phyloP scores from a whole-genome alignment of 2,797 vertebrate species.

The Clamator glandarius region DNA sequence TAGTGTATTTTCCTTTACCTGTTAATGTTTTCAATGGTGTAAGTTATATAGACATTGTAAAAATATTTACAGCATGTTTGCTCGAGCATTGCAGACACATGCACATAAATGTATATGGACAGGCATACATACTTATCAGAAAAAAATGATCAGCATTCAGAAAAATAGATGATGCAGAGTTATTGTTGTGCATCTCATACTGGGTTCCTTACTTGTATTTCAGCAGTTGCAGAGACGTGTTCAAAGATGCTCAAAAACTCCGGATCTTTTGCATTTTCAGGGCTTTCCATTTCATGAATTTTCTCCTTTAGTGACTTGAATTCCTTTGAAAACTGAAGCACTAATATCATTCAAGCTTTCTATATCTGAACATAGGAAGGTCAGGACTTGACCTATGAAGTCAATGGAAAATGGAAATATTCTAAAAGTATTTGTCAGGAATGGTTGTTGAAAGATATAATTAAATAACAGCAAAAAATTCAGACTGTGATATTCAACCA shows the following conservation, averaged over 20 bases:
- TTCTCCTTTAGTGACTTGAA: background rate
- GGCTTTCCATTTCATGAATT: background rate
- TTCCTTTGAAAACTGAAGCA: constrained; percentile 28
- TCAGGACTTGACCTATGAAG: constrained; percentile 9
- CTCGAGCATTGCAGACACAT: background rate
- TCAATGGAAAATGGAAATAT: constrained; percentile 45
- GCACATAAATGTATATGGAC: background rate
- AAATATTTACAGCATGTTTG: background rate
- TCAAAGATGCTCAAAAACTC: constrained; percentile 3
- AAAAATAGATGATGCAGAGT: background rate
- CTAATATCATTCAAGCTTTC: background rate
- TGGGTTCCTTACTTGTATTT: background rate
- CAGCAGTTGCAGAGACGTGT: background rate
- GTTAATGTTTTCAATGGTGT: background rate
- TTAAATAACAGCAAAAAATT: background rate
- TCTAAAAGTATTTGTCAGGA: background rate
- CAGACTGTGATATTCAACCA: background rate
- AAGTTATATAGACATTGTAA: constrained; percentile 19
- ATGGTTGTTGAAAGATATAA: background rate
- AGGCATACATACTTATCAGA: background rate
- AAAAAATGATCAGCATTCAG: constrained; percentile 34
- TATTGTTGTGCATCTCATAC: constrained; percentile 3
- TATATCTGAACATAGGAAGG: background rate
- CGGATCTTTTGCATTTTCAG: background rate
- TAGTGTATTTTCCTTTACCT: background rate